Evolutionary conservation across 2,797 vertebrate species (phyloP), one percentile per base, ranked within the genome.

Genomic region (Varecia variegata): DNA sequence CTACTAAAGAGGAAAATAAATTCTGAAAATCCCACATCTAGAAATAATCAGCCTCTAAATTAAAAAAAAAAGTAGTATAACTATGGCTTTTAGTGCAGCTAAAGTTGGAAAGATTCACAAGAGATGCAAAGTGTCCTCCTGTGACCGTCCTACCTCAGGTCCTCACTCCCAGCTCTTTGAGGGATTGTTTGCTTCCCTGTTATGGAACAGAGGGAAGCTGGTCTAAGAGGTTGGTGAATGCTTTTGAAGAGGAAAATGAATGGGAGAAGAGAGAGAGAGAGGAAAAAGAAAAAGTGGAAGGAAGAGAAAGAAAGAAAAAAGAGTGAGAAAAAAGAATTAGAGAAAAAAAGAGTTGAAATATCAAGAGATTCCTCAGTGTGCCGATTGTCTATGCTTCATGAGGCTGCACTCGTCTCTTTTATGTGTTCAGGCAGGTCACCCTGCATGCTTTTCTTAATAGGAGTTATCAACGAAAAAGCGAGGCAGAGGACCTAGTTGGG

Each of bases 21-120:
- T 56, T 77, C 80, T 92, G 15, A 70, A 82, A 0, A 0, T 38
- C 80, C 18, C 0, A 0, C 50, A 54, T 81, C 94, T 97, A 94
- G 77, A 92, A 97, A 94, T 43, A 93, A 95, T n/a, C 65, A 90
- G 45, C 88, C 81, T 95, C 56, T 89, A 74, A 62, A 80, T 89
- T 87, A 84, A 93, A 92, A 76, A 84, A 93, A 92, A 70, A 85
- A 60, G 79, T 25, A 82, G 47, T 47, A 70, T 71, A 52, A 88
- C 71, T 96, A 0, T 0, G 47, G 4, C 73, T 96, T 97, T 97
- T 81, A 86, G 71, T 85, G 85, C 76, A 96, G 81, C 77, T 87
- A 82, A 97, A 98, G 7, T 76, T 97, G 95, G 88, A 97, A 97
- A 97, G 94, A 94, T 96, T 97, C 94, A 97, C 79, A 93, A 84